phyloP scores from a whole-genome alignment of 2,888 invertebrate genomes.

The Oscheius sp. region DNA sequence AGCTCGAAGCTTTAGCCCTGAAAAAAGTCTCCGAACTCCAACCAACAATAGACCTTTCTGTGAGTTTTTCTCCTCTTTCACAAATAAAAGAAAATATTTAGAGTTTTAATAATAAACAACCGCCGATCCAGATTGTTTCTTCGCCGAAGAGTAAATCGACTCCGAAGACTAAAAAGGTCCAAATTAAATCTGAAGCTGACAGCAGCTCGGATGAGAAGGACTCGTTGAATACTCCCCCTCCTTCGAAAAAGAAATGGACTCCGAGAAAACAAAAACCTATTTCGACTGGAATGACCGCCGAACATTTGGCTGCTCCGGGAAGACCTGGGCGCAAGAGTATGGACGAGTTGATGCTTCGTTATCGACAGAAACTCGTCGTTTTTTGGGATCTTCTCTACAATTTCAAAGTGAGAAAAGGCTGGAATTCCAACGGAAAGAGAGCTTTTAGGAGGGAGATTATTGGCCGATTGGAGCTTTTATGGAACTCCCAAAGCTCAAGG shows the following conservation, averaged over 20 bases:
- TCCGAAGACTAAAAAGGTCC: constrained; percentile 9
- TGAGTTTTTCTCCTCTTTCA: background rate
- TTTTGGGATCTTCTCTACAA: constrained; percentile 78
- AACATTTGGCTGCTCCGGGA: constrained; percentile 29
- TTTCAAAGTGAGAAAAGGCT: constrained; percentile 66
- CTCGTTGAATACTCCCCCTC: constrained; percentile 34
- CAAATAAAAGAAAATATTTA: background rate
- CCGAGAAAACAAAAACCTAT: constrained; percentile 42
- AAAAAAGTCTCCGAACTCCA: constrained; percentile 50
- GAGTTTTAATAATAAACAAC: constrained; percentile 18
- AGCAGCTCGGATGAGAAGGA: constrained; percentile 21
- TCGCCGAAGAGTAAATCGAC: background rate
- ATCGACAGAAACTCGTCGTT: constrained; percentile 75
- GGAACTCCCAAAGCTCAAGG: constrained; percentile 92
- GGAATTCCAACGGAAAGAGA: background rate
- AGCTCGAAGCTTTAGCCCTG: constrained; percentile 74
- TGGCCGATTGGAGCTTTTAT: constrained; percentile 90
- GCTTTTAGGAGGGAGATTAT: constrained; percentile 75
- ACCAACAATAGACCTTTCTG: constrained; percentile 41
- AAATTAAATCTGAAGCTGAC: constrained; percentile 14
- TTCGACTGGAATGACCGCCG: constrained; percentile 34
- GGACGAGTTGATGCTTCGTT: constrained; percentile 63
- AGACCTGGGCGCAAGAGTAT: constrained; percentile 59
- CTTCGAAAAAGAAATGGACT: constrained; percentile 36
- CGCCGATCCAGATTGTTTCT: background rate